Percentiles rank a stretch among this genome's conserved stretches.
Evolutionary conservation across 2,888 invertebrate genomes (phyloP).

Genomic region (Troglohyphantes excavatus): DNA sequence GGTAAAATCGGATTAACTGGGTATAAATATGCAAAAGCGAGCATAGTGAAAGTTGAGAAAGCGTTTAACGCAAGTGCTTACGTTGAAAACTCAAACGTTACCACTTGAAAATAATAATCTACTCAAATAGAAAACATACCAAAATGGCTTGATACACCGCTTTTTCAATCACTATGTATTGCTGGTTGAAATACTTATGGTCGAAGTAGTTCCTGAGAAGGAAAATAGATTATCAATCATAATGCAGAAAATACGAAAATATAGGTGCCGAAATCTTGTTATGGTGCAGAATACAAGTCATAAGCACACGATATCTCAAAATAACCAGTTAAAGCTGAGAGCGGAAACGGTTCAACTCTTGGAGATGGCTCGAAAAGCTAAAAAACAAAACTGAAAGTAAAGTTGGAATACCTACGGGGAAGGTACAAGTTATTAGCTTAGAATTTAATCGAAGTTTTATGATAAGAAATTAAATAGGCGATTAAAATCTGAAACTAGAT

Average conservation of each 20-base stretch:
- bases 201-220: conserved; percentile 38
- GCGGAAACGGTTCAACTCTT: neutral
- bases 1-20: too few species aligned
- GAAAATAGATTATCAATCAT: conserved; percentile 40
- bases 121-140: conserved; percentile 36
- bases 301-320: neutral
- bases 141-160: conserved; percentile 12
- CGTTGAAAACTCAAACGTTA: too few species aligned
- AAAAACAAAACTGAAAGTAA: too few species aligned
- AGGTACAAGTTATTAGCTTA: too few species aligned
- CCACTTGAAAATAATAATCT: neutral
- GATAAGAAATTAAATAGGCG: too few species aligned
- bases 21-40: too few species aligned
- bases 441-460: too few species aligned
- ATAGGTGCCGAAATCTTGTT: conserved; percentile 22
- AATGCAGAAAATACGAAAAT: conserved; percentile 21
- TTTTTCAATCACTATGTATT: conserved; percentile 39
- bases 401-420: too few species aligned
- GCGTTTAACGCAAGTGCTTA: too few species aligned
- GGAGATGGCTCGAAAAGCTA: neutral
- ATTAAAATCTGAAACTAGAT: too few species aligned
- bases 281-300: conserved; percentile 17
- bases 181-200: conserved; percentile 15
- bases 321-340: neutral
- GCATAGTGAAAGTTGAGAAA: too few species aligned